Conservation (phyloP, 1,140 invertebrate species). For the Pseudomyrmex flavicornis region DNA sequence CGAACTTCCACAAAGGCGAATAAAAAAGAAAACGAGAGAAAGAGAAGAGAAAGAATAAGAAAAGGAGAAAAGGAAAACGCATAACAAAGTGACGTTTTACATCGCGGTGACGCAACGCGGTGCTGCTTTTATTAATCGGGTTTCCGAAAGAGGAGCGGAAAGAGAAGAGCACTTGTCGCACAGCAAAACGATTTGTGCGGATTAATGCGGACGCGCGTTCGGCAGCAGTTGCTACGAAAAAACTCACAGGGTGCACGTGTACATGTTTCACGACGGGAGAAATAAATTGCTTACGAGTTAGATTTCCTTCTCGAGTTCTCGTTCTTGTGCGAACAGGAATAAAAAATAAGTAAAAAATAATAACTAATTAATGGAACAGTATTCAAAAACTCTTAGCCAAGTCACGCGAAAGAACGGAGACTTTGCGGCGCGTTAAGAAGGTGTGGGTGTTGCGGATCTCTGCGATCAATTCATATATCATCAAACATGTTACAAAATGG, state of each 20-base stretch:
- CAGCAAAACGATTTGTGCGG: neutral
- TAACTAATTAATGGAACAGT: too few species aligned
- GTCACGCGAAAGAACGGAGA: neutral
- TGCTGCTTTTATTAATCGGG: conserved; percentile 24
- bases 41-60: neutral
- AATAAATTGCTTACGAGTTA: neutral
- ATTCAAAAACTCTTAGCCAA: neutral
- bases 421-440: too few species aligned
- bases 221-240: neutral
- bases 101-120: neutral
- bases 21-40: neutral
- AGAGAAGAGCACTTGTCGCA: conserved; percentile 43
- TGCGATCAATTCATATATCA: too few species aligned
- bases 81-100: conserved; percentile 1
- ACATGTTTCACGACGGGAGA: neutral
- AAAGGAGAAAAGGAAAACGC: neutral
- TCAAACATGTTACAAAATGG: too few species aligned
- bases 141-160: neutral
- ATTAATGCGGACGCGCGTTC: conserved; percentile 23
- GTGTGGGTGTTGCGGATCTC: too few species aligned
- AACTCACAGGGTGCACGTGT: neutral
- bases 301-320: too few species aligned
- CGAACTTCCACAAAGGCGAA: neutral
- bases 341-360: too few species aligned
- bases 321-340: too few species aligned